Evolutionary conservation across 1,140 invertebrate species (phyloP), one percentile per base, ranked within the genome.

Genomic region (Physella acuta): DNA sequence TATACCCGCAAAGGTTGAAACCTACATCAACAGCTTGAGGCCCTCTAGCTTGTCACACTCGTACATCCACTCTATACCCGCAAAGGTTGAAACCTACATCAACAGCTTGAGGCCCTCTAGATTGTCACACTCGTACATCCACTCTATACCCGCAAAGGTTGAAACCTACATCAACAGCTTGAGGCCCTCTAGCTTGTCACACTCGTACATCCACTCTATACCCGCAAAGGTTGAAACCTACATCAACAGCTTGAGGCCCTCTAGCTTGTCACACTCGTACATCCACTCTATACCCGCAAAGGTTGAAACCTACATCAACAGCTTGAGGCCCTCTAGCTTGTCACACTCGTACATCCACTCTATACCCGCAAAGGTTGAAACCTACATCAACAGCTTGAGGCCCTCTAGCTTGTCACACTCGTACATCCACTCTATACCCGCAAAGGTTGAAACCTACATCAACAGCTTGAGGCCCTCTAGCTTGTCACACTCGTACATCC

Each of bases 351-450:
- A 11, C 20, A 49, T 49, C 20, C 20, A 8, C 39, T 49, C 39
- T 11, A 8, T 8, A 8, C 20, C 8, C 20, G 39, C 8, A 53
- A 20, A 53, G 4, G 4, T 20, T 31, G 26, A 20, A 31, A 60
- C 14, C 24, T 60, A 60, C 58, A 34, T 60, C 34, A 60, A 37
- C 3, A 60, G 16, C 58, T 60, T 60, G 14, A 60, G 34, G 11
- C 58, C 58, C 33, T 60, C 30, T 5, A 60, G 37, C 30, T 60
- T 60, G 33, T 60, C 58, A 37, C 31, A 36, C 8, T 60, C 58
- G 8, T 20, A 11, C 20, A 49, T 49, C 20, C 20, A 8, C 39
- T 49, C 39, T 11, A 8, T 8, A 8, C 20, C 8, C 20, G 39
- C 8, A 53, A 20, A 53, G 4, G 4, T 20, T 31, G 26, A 20